Conservation (phyloP, 2,888 invertebrate genomes). For the Stramonita haemastoma region DNA sequence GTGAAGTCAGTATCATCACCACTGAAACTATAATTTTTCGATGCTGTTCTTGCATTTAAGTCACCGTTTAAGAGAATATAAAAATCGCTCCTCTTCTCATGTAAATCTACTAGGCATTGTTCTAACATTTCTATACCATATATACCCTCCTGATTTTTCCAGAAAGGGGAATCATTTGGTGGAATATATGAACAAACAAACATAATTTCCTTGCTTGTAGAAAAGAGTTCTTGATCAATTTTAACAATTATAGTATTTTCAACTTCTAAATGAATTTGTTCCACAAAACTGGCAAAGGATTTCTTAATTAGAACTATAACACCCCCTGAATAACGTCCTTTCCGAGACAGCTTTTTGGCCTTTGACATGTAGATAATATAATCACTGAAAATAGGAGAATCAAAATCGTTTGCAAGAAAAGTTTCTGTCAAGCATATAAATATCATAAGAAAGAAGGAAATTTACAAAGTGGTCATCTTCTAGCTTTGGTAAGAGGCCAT, state of each 20-base stretch:
- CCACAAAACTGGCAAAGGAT: neutral
- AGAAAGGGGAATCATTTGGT: neutral
- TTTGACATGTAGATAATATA: neutral
- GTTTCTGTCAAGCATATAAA: neutral
- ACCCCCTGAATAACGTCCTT: neutral
- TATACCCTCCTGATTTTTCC: neutral
- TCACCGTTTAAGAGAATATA: too few species aligned
- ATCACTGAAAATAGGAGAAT: too few species aligned
- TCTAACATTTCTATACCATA: neutral
- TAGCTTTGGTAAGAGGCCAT: too few species aligned
- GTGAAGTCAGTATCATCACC: too few species aligned
- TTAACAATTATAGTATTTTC: neutral
- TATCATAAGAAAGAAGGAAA: neutral
- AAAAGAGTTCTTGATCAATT: neutral
- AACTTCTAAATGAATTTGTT: neutral
- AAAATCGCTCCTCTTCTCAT: neutral
- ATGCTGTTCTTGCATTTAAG: too few species aligned
- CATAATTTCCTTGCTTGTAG: neutral
- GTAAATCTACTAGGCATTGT: neutral
- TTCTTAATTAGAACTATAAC: neutral
- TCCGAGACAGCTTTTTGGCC: neutral
- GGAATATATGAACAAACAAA: neutral
- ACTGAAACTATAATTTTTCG: too few species aligned
- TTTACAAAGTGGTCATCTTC: neutral
- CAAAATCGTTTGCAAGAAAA: neutral